Evolutionary conservation across 2,888 invertebrate genomes (phyloP).

Genomic region (Baccha elongata): DNA sequence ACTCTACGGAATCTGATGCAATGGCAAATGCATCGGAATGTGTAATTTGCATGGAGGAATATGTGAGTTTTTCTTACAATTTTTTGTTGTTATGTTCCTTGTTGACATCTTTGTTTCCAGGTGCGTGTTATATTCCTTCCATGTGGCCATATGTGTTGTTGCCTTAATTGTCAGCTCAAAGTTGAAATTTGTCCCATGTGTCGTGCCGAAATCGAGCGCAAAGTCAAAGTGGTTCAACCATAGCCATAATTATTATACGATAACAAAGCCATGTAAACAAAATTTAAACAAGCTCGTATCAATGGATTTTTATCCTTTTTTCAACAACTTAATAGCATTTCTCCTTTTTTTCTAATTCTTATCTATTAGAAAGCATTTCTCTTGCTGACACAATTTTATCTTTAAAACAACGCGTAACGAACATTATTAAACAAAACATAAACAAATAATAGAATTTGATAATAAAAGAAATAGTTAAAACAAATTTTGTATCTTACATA

Average conservation of each 20-base stretch:
- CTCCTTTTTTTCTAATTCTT: conserved; percentile 19
- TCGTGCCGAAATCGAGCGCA: conserved; percentile 87
- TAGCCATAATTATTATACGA: conserved; percentile 78
- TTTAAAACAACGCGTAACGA: conserved; percentile 11
- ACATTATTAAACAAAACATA: conserved; percentile 25
- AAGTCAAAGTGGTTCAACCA: conserved; percentile 86
- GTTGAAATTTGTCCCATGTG: conserved; percentile 90
- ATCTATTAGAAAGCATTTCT: conserved; percentile 12
- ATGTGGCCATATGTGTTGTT: conserved; percentile 94
- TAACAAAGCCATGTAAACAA: neutral
- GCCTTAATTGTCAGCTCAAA: conserved; percentile 86
- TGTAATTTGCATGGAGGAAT: conserved; percentile 91
- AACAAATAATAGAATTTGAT: conserved; percentile 46
- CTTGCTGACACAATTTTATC: conserved; percentile 27
- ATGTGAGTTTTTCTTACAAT: conserved; percentile 83
- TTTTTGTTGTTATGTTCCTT: neutral
- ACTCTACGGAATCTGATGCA: conserved; percentile 79
- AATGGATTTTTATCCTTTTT: conserved; percentile 46
- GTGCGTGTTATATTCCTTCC: conserved; percentile 91
- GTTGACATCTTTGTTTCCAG: conserved; percentile 80
- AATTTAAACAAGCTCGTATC: conserved; percentile 5
- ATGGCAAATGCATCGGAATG: conserved; percentile 86
- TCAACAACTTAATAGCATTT: conserved; percentile 50
- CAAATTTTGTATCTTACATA: conserved; percentile 44
- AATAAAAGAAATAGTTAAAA: conserved; percentile 37